Evolutionary conservation across 2,888 invertebrate species (phyloP), one percentile per base, ranked within the genome.

Genomic region (Thysanoteuthis rhombus): DNA sequence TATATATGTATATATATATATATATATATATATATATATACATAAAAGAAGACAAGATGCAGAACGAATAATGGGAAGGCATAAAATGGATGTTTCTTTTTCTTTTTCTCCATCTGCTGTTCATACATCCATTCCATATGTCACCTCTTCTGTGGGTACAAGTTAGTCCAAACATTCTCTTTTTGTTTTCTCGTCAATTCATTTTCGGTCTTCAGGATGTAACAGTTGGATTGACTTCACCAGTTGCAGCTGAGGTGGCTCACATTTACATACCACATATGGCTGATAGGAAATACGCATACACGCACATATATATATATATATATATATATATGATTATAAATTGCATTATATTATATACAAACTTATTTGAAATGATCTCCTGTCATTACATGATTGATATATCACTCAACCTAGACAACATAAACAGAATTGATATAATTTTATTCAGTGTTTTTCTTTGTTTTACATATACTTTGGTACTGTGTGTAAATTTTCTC

Each of bases 51-150:
- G 75, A 75, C n/a, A 75, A 75, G 75, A 75, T 75, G 19, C 10
- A 75, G 4, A n/a, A 12, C n/a, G 19, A 75, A 75, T 75, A n/a
- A 75, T 0, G n/a, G 75, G 8, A 12, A n/a, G 75, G n/a, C 32
- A 75, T 10, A 16, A 32, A 75, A 16, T n/a, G 75, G 75, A 75
- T 25, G 12, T 25, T n/a, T 75, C 16, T 36, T 16, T 75, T n/a
- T 36, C 12, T 32, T n/a, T n/a, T 10, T 8, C n/a, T 32, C n/a
- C 36, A 0, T 10, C 4, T 0, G 16, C 12, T n/a, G 16, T n/a
- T 16, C 19, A 36, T n/a, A 2, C n/a, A 75, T 36, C n/a, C n/a
- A n/a, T 75, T 75, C 75, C 75, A 75, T 75, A 75, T 75, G 75
- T 75, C 36, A 12, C 75, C n/a, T n/a, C n/a, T 75, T 75, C 75